Evolutionary conservation across 2,888 invertebrate species (phyloP), one percentile per base, ranked within the genome.

Genomic region (Parascotia fuliginaria): DNA sequence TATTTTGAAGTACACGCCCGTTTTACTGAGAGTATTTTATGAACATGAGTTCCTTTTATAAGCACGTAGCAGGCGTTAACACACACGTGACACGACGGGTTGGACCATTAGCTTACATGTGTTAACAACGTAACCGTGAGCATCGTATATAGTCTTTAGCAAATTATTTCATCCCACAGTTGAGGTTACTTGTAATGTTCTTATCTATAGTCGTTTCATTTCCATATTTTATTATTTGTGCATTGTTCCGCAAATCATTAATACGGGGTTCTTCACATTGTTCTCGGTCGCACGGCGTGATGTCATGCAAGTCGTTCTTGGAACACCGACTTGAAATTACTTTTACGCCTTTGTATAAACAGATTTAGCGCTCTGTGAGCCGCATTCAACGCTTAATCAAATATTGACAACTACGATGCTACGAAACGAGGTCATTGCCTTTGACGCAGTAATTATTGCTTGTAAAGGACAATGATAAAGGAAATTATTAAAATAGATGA

Each of bases 31-130:
- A 45, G 31, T 46, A 55, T 61, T 62, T 60, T 55, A 61, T 38
- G 46, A 40, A 36, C 32, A 22, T 42, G 22, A 22, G 36, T 53
- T 51, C 45, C 13, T 50, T 50, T 60, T 61, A 54, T 48, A 59
- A 58, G 59, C 70, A 60, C 63, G 64, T 70, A 69, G 65, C 63
- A 49, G 65, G 69, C 65, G 70, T 70, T 73, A 78, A 75, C 70
- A 70, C 72, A 78, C 76, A 80, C 78, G 77, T 84, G 79, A 77
- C 65, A 67, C 55, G 65, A 68, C 61, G 62, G 56, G 65, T 68
- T 58, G 64, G 55, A 59, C 73, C 73, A 79, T 83, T 83, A 79
- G 74, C 71, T 74, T 73, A 78, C 84, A 84, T 81, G 77, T 86
- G 83, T 79, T 79, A 80, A 81, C 72, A 75, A 65, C 70, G 62